Percentiles rank a stretch among this genome's conserved stretches.
These are phyloP conservation scores for Echiichthys vipera DNA, from an alignment of 2,797 vertebrate genomes.

Conservation along the genomic window DNA sequence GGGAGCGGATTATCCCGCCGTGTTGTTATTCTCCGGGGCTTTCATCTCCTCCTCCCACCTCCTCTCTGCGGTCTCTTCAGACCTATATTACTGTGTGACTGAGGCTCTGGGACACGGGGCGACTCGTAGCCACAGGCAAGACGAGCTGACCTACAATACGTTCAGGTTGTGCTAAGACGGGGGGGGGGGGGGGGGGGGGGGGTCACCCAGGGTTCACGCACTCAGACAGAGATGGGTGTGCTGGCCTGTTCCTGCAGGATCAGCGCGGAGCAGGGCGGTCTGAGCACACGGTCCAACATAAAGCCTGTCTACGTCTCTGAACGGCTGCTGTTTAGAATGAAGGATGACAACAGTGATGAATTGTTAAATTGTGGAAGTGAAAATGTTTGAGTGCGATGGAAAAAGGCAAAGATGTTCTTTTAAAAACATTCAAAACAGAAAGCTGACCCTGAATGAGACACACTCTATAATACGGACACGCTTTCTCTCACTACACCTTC, in stretches of 20 bases:
- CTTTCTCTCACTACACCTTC: too few species aligned
- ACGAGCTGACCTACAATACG: slow-evolving; percentile 54
- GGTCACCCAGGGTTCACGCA: slow-evolving; percentile 30
- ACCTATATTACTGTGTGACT: slow-evolving; percentile 36
- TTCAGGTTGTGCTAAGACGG: neutral
- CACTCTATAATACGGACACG: too few species aligned
- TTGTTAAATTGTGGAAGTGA: too few species aligned
- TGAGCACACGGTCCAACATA: too few species aligned
- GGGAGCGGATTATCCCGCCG: slow-evolving; percentile 67
- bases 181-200: neutral
- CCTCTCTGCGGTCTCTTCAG: slow-evolving; percentile 34
- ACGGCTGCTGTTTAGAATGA: neutral
- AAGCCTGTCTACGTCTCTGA: neutral
- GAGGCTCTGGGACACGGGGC: slow-evolving; percentile 47
- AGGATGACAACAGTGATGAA: neutral
- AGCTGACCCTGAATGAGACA: too few species aligned
- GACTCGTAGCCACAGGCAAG: slow-evolving; percentile 45
- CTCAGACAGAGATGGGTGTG: slow-evolving; percentile 1
- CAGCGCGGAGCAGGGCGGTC: neutral
- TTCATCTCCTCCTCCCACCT: slow-evolving; percentile 61
- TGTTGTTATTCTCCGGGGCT: slow-evolving; percentile 64
- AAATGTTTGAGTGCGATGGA: too few species aligned
- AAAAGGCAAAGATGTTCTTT: too few species aligned
- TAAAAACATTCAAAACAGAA: too few species aligned
- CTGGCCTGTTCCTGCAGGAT: slow-evolving; percentile 29